Percentiles rank a stretch among this genome's conserved stretches.
Conservation (phyloP, 2,113 vertebrate species). For the Vulpes lagopus region DNA sequence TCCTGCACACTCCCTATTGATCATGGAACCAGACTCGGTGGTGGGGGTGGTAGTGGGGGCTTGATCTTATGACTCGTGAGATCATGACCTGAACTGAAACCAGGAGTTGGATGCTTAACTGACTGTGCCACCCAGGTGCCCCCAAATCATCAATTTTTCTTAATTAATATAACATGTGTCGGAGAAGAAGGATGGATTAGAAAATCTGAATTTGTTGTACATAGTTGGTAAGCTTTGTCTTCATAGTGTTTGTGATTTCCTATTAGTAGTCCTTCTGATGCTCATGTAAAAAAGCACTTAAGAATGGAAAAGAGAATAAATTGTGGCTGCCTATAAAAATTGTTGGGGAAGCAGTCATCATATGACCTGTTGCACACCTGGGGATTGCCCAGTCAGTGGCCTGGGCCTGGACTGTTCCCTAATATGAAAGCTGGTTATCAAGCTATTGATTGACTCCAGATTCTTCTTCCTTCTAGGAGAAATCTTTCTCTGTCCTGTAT, state of each 20-base stretch:
- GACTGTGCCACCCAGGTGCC: neutral
- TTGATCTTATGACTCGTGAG: neutral
- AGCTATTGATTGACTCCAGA: neutral
- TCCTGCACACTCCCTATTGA: neutral
- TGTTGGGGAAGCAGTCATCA: neutral
- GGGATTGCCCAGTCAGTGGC: neutral
- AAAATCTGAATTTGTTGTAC: conserved; percentile 49
- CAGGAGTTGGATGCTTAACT: neutral
- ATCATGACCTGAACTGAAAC: neutral
- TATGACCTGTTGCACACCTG: too few relatives aligned
- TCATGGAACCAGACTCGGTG: neutral
- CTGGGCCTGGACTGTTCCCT: neutral
- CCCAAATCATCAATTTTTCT: conserved; percentile 59
- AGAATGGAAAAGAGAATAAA: conserved; percentile 58
- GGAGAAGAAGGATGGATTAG: neutral
- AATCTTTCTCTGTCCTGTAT: neutral
- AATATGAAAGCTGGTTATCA: neutral
- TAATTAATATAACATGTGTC: conserved; percentile 28
- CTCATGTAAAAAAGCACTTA: conserved; percentile 47
- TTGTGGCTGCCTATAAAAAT: neutral
- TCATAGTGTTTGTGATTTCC: conserved; percentile 54
- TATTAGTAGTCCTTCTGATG: conserved; percentile 29
- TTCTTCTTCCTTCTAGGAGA: neutral
- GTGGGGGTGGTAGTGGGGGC: too few relatives aligned
- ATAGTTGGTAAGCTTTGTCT: conserved; percentile 14